These are phyloP conservation scores for Troides oblongomaculatus DNA, from an alignment of 2,888 invertebrate genomes.

Conservation along the genomic window DNA sequence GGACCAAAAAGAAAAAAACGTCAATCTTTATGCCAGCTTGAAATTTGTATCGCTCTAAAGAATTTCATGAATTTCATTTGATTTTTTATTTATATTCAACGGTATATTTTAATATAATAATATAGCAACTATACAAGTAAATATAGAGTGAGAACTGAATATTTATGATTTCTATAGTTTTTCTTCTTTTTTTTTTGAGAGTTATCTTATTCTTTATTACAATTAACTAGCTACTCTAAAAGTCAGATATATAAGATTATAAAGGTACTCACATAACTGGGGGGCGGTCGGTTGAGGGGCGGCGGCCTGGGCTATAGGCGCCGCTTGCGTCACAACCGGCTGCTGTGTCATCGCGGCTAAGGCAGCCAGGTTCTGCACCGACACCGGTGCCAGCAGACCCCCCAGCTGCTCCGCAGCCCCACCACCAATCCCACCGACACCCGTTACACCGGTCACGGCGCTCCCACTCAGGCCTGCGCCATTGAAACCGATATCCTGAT, in stretches of 20 bases:
- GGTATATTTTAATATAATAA: no score
- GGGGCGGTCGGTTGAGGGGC: conserved; percentile 60
- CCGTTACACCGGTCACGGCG: conserved; percentile 51
- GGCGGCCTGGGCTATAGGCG: conserved; percentile 68
- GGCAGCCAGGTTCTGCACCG: conserved; percentile 95
- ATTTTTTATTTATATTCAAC: no score
- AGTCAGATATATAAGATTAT: not conserved
- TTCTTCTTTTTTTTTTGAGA: not conserved
- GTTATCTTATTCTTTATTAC: no score
- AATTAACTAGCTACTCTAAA: not conserved
- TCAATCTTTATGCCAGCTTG: conserved; percentile 47
- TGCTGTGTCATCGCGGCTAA: conserved; percentile 89
- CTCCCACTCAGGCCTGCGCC: conserved; percentile 73
- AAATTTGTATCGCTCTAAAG: conserved; percentile 31
- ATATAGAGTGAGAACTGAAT: not conserved
- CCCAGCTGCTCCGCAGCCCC: conserved; percentile 94
- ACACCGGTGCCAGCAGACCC: conserved; percentile 89
- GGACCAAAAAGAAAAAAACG: conserved; percentile 50
- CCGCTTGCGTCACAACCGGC: conserved; percentile 77
- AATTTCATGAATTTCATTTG: not conserved
- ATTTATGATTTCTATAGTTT: not conserved
- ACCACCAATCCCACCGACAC: conserved; percentile 78
- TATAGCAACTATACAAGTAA: not conserved
- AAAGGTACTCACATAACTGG: conserved; percentile 65
- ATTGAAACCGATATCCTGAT: conserved; percentile 78